phyloP scores from a whole-genome alignment of 2,888 invertebrate species.

The Coremacera marginata region DNA sequence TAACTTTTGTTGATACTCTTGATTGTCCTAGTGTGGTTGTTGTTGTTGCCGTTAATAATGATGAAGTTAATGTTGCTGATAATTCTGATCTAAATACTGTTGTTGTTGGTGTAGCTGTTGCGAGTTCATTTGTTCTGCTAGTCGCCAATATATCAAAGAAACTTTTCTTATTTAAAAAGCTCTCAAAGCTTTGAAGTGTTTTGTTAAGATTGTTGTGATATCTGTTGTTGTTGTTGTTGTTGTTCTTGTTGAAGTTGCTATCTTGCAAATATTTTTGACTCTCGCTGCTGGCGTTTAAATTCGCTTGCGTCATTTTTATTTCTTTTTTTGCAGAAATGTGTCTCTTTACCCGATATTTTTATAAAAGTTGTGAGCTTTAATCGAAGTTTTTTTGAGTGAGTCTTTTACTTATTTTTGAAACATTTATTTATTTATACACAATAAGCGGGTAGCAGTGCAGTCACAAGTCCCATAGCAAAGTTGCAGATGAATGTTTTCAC shows the following conservation, averaged over 20 bases:
- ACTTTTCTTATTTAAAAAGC: constrained; percentile 35
- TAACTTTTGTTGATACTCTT: constrained; percentile 18
- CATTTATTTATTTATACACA: constrained; percentile 9
- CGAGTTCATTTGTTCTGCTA: neutral
- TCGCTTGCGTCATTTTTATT: constrained; percentile 43
- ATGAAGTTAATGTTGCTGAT: constrained; percentile 5
- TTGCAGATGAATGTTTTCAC: too few species aligned
- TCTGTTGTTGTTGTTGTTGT: constrained; percentile 30
- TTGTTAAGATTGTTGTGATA: constrained; percentile 20
- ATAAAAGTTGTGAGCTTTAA: neutral
- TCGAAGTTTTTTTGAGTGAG: neutral
- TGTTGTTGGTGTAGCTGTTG: neutral
- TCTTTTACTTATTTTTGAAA: constrained; percentile 27
- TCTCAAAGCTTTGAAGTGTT: constrained; percentile 28
- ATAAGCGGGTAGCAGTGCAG: too few species aligned
- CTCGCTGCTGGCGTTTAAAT: constrained; percentile 32
- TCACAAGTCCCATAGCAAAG: too few species aligned
- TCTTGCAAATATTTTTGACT: constrained; percentile 24
- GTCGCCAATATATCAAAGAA: constrained; percentile 11
- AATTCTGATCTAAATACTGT: neutral
- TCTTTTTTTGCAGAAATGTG: neutral
- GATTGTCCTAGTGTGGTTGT: constrained; percentile 26
- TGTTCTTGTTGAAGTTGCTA: constrained; percentile 28
- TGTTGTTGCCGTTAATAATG: neutral
- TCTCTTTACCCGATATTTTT: too few species aligned